Base-by-base conservation (phyloP, 2,113 vertebrate species). In the Proterorhinus semilunaris region DNA sequence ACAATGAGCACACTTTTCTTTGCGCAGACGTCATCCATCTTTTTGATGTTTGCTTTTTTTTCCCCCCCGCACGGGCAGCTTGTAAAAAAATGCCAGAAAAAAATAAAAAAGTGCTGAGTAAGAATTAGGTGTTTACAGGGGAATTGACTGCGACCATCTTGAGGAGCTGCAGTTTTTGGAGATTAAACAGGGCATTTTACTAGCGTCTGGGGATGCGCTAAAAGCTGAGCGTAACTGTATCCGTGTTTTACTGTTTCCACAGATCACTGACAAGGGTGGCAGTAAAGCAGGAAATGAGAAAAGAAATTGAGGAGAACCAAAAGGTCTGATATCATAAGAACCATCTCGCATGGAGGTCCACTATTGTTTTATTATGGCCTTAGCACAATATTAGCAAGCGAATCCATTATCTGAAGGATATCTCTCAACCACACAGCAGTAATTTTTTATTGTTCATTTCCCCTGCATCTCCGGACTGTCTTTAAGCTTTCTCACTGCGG, bases 251-350 rank as follows among this genome's bases (percentile, higher is more conserved):
- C 91, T 90, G 66, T 90, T 92, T 92, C 90, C 86, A 86, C 92
- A 99, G 98, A 88, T 98, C 95, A 76, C 91, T 99, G 86, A 96
- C 95, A 68, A 96, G 91, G 91, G 90, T 95, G 90, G 85, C 91
- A 3, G 89, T 98, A 92, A 95, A 94, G 81, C 93, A 92, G 74
- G 93, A 95, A 86, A 94, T 99, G 95, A 91, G 89, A 85, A 92
- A 93, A 74, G 98, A 98, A 94, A 98, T 98, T 90, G 93, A 95
- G 84, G 92, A 94, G 91, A 99, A 98, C 92, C 98, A 99, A 89
- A 96, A 98, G 96, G 98, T 99, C 89, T 61, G 91, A 74, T 88
- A 80, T 86, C 65, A 83, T 79, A 78, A 79, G 70, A 73, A 62
- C 61, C 42, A 27, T 75, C 58, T 69, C 64, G 62, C 61, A 76